These are phyloP conservation scores for Mayetiola destructor DNA, from an alignment of 2,888 invertebrate species.

Conservation along the genomic window DNA sequence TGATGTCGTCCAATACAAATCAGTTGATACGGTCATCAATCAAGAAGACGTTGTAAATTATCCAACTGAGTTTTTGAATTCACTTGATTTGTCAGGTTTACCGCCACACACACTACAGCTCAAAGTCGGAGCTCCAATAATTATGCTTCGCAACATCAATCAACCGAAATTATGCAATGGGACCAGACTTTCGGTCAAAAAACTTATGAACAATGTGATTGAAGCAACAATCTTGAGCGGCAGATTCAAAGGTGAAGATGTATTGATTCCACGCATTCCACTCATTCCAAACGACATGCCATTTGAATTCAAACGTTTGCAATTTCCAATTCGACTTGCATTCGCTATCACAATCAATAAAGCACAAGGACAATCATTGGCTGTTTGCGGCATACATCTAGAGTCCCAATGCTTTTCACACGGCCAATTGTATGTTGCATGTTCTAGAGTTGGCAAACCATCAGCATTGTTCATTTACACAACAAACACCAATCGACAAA, in stretches of 20 bases:
- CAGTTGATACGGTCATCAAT: slow-evolving; percentile 20
- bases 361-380: slow-evolving; percentile 24
- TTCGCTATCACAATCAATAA: slow-evolving; percentile 25
- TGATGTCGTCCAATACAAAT: slow-evolving; percentile 19
- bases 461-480: neutral
- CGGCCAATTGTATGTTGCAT: slow-evolving; percentile 27
- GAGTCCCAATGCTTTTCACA: slow-evolving; percentile 24
- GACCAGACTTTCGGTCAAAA: neutral
- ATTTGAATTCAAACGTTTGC: slow-evolving; percentile 21
- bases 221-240: neutral
- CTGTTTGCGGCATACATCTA: slow-evolving; percentile 23
- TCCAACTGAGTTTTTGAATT: slow-evolving; percentile 17
- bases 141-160: neutral
- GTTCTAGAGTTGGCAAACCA: slow-evolving; percentile 21
- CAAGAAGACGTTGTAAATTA: slow-evolving; percentile 20
- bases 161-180: slow-evolving; percentile 10
- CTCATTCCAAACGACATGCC: slow-evolving; percentile 25
- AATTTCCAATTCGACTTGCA: slow-evolving; percentile 22
- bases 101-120: neutral
- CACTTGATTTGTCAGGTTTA: slow-evolving; percentile 12
- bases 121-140: neutral
- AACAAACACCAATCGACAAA: neutral
- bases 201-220: neutral
- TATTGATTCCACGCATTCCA: slow-evolving; percentile 26
- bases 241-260: slow-evolving; percentile 19